These are phyloP conservation scores for Miniopterus natalensis DNA, from an alignment of 2,113 vertebrate species.

Conservation along the genomic window DNA sequence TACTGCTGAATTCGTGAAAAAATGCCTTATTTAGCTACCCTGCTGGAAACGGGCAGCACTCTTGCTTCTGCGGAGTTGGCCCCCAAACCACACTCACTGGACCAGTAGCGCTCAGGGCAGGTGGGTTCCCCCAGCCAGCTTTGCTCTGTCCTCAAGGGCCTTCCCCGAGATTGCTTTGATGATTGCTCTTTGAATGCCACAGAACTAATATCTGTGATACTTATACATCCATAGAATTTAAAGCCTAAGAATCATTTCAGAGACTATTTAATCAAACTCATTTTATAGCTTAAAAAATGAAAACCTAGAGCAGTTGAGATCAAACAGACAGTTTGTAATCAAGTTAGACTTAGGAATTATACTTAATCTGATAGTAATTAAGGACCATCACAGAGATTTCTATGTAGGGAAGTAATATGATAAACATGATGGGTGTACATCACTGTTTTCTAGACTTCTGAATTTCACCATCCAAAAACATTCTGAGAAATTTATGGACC, in stretches of 20 bases:
- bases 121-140: background rate
- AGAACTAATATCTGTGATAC: background rate
- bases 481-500: slow-evolving; percentile 14
- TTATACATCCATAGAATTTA: background rate
- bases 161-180: background rate
- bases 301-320: slow-evolving; percentile 34
- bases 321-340: slow-evolving; percentile 25
- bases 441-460: background rate
- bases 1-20: background rate
- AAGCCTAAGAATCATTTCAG: slow-evolving; percentile 1
- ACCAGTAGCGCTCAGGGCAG: background rate
- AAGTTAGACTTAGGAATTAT: slow-evolving; percentile 6
- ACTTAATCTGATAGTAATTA: slow-evolving; percentile 1
- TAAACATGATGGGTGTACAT: background rate
- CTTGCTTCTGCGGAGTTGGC: background rate
- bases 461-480: background rate
- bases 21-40: background rate
- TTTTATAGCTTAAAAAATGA: slow-evolving; percentile 27
- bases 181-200: background rate
- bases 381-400: background rate
- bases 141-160: background rate
- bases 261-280: slow-evolving; percentile 37
- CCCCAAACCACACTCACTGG: background rate
- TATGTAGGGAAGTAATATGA: background rate
- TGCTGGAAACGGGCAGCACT: background rate